These are phyloP conservation scores for Holothuria scabra DNA, from an alignment of 53 echinoderm and acorn worm genomes.

Conservation along the genomic window DNA sequence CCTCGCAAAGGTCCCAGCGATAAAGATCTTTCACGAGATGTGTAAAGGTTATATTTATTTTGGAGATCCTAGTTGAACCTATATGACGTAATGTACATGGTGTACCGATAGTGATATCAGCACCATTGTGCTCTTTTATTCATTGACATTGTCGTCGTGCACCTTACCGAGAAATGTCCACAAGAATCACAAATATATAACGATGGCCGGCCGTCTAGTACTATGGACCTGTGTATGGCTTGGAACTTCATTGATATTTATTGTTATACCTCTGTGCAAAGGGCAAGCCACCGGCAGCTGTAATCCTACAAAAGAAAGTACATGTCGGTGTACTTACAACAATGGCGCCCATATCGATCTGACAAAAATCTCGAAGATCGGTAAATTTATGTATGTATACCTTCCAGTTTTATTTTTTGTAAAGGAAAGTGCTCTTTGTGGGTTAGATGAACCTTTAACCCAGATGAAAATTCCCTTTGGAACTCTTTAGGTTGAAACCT, in stretches of 20 bases:
- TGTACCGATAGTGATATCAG: neutral
- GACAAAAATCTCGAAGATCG: neutral
- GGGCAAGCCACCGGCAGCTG: neutral
- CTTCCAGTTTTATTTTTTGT: too few relatives aligned
- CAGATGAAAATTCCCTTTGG: too few relatives aligned
- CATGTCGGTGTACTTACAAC: neutral
- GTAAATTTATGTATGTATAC: neutral
- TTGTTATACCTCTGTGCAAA: neutral
- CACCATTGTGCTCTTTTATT: neutral
- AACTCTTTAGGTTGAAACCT: too few relatives aligned
- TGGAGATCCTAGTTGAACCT: too few relatives aligned
- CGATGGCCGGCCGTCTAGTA: neutral
- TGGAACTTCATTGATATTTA: neutral
- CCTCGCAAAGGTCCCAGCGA: too few relatives aligned
- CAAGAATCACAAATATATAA: neutral
- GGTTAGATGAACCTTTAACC: too few relatives aligned
- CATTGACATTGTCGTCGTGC: neutral
- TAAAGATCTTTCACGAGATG: too few relatives aligned
- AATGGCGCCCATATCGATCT: constrained; percentile 12
- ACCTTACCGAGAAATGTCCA: too few relatives aligned
- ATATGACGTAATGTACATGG: neutral
- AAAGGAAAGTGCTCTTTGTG: too few relatives aligned
- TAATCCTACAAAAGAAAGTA: neutral
- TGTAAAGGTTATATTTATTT: too few relatives aligned
- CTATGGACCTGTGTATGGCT: neutral